Evolutionary conservation across 2,888 invertebrate genomes (phyloP).

Genomic region (Dolichopus griseipennis): DNA sequence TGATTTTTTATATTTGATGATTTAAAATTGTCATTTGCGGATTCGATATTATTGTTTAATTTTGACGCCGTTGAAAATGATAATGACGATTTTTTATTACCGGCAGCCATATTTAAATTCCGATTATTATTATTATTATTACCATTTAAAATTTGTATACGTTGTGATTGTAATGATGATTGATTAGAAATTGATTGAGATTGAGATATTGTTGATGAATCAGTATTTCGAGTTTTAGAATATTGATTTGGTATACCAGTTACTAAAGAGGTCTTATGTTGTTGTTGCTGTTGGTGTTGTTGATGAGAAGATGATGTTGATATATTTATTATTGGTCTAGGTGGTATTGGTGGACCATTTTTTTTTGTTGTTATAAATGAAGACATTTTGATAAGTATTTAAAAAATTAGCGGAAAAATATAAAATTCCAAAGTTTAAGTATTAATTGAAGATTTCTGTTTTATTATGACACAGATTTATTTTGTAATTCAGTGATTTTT

Average conservation of each 20-base stretch:
- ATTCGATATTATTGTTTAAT: too few species aligned
- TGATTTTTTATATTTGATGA: conserved; percentile 13
- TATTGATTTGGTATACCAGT: neutral
- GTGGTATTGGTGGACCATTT: conserved; percentile 68
- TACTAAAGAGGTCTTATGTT: conserved; percentile 14
- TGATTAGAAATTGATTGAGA: neutral
- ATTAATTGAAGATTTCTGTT: too few species aligned
- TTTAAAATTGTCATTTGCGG: neutral
- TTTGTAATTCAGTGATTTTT: too few species aligned
- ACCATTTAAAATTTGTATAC: neutral
- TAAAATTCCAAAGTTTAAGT: too few species aligned
- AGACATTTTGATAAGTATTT: neutral
- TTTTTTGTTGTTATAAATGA: conserved; percentile 36
- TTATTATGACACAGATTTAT: too few species aligned
- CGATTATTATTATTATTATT: neutral
- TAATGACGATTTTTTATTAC: neutral
- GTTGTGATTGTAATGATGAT: neutral
- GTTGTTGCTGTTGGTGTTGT: conserved; percentile 22
- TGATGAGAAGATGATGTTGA: conserved; percentile 17
- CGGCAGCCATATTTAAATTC: neutral
- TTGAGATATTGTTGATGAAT: neutral
- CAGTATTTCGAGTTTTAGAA: conserved; percentile 15
- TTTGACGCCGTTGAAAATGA: neutral
- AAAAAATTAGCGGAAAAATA: too few species aligned
- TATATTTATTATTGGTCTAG: conserved; percentile 50